Evolutionary conservation across 2,888 invertebrate species (phyloP).

Genomic region (Acrobasis consociella): DNA sequence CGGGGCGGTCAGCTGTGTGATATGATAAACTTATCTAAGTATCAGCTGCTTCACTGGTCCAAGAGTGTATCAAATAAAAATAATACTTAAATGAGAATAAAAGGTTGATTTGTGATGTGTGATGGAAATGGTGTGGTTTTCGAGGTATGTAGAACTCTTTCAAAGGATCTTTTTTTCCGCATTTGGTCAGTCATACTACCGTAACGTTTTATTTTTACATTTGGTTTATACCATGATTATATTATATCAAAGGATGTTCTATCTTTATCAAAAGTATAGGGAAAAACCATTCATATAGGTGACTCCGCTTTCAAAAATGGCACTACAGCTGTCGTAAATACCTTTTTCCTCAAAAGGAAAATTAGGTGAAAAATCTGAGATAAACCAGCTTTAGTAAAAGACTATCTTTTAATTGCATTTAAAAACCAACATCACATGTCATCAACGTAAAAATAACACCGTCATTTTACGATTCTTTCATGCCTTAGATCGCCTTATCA

Average conservation of each 20-base stretch:
- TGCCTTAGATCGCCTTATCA: slow-evolving; percentile 2
- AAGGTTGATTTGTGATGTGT: slow-evolving; percentile 17
- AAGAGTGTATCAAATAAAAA: background rate
- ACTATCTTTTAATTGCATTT: background rate
- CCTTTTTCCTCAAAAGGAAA: too few species aligned
- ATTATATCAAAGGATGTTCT: too few species aligned
- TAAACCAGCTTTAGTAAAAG: too few species aligned
- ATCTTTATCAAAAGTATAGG: too few species aligned
- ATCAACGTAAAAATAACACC: slow-evolving; percentile 3
- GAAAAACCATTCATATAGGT: too few species aligned
- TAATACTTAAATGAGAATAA: slow-evolving; percentile 20
- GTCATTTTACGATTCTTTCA: slow-evolving; percentile 2
- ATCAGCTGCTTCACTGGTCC: background rate
- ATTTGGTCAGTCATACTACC: too few species aligned
- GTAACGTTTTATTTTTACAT: too few species aligned
- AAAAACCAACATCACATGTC: background rate
- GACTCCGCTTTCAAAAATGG: too few species aligned
- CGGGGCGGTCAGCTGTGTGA: slow-evolving; percentile 11
- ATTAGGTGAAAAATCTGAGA: too few species aligned
- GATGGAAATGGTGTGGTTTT: slow-evolving; percentile 28
- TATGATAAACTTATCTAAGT: slow-evolving; percentile 23
- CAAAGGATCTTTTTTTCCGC: background rate
- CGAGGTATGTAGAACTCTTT: slow-evolving; percentile 26
- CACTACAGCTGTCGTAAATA: too few species aligned
- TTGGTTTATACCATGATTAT: too few species aligned